A percentile compares a stretch with the other conserved stretches of the same genome.
These are phyloP conservation scores for Bos indicus DNA, from an alignment of 2,113 vertebrate genomes.

Conservation along the genomic window DNA sequence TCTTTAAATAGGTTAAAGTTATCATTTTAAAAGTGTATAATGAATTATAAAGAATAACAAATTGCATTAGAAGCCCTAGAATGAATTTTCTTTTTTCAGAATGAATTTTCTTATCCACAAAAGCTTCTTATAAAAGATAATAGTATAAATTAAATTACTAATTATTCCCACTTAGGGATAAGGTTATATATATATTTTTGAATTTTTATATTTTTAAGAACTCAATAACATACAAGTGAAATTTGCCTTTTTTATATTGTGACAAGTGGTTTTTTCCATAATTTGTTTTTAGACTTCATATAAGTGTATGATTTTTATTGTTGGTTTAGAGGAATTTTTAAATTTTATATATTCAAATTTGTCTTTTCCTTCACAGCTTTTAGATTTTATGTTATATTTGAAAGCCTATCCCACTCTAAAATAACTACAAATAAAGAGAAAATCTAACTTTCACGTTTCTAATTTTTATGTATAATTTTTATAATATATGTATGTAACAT, in stretches of 20 bases:
- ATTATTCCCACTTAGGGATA: background rate
- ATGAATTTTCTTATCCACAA: constrained; percentile 9
- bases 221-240: background rate
- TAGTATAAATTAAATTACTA: constrained; percentile 10
- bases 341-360: background rate
- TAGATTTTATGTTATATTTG: constrained; percentile 19
- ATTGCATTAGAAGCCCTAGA: background rate
- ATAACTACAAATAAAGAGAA: constrained; percentile 20
- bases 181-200: background rate
- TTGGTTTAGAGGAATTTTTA: background rate
- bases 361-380: background rate
- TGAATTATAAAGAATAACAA: background rate
- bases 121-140: background rate
- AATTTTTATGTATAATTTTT: background rate
- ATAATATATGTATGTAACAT: background rate
- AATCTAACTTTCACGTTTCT: background rate
- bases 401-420: background rate
- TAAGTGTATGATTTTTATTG: constrained; percentile 10
- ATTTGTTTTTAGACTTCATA: background rate
- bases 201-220: background rate
- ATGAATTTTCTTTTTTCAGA: background rate
- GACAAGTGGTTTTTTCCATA: background rate
- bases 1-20: constrained; percentile 16
- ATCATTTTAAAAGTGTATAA: background rate
- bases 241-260: background rate